Evolutionary conservation across 23 tunicate species (phyloP).

Genomic region (Halocynthia roretzi): DNA sequence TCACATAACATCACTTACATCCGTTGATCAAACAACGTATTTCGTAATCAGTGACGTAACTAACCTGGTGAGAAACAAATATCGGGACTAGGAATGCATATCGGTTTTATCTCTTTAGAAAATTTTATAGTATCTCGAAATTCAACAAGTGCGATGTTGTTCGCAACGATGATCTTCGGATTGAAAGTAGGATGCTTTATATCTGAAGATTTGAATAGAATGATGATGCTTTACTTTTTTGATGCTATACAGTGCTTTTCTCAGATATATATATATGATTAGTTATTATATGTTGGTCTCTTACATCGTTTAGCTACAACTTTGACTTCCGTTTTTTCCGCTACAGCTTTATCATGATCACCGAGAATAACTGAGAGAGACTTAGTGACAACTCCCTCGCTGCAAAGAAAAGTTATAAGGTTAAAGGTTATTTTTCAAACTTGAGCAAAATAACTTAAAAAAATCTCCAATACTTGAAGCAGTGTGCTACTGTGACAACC

Average conservation of each 20-base stretch:
- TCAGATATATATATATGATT: too few relatives aligned
- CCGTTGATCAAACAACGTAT: too few relatives aligned
- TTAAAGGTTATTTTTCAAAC: too few relatives aligned
- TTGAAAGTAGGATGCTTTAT: neutral
- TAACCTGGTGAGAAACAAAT: conserved; percentile 2
- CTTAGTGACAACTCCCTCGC: too few relatives aligned
- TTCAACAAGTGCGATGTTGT: conserved; percentile 14
- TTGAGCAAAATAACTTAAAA: neutral
- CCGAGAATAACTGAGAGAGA: neutral
- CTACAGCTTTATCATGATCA: neutral
- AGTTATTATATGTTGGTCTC: too few relatives aligned
- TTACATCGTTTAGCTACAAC: neutral
- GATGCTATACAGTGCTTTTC: too few relatives aligned
- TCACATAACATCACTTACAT: too few relatives aligned
- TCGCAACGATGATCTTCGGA: neutral
- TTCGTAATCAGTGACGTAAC: neutral
- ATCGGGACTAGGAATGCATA: conserved; percentile 9
- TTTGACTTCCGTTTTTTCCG: neutral
- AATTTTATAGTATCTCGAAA: neutral
- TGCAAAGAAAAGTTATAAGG: too few relatives aligned
- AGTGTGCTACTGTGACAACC: conserved; percentile 6
- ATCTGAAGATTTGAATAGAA: neutral
- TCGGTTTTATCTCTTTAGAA: neutral
- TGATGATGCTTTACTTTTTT: too few relatives aligned
- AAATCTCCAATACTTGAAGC: conserved; percentile 9